Evolutionary conservation across 2,113 vertebrate genomes (phyloP).

Genomic region (Pardalotus punctatus): DNA sequence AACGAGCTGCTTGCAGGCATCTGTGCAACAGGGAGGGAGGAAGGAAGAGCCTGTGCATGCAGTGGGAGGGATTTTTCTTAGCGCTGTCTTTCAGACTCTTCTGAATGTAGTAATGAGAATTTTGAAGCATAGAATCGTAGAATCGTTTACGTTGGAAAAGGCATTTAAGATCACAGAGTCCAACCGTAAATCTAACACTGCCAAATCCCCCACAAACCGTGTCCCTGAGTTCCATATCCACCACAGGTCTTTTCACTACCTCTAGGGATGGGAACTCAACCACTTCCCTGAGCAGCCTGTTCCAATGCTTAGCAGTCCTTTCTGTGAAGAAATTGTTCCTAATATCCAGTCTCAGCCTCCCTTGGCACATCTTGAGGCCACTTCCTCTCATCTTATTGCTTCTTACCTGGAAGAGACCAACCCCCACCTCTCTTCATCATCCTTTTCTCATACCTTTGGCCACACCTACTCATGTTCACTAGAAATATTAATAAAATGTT

Average conservation of each 20-base stretch:
- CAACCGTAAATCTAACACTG: rapidly evolving
- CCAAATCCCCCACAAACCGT: not conserved
- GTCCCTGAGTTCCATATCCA: not conserved
- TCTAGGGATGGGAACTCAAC: not conserved
- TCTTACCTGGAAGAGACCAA: not conserved
- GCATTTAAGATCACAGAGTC: not conserved
- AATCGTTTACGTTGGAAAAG: not conserved
- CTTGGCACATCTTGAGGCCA: not conserved
- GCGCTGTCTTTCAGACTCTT: not conserved
- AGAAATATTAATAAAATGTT: not conserved
- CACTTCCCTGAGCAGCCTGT: not conserved
- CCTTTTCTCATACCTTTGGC: not conserved
- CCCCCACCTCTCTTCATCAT: rapidly evolving
- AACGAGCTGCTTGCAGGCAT: not conserved
- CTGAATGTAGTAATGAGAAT: not conserved
- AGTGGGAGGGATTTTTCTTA: not conserved
- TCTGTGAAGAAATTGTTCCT: not conserved
- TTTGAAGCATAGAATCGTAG: not conserved
- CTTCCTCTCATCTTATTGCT: not conserved
- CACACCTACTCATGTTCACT: not conserved
- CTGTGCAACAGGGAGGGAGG: not conserved
- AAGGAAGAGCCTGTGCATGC: not conserved
- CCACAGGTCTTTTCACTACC: not conserved
- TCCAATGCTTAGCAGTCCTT: not conserved
- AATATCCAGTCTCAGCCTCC: not conserved